Percentiles rank a stretch among this genome's conserved stretches.
These are phyloP conservation scores for Enteromius unitaeniatus DNA, from an alignment of 2,797 vertebrate genomes.

Conservation along the genomic window DNA sequence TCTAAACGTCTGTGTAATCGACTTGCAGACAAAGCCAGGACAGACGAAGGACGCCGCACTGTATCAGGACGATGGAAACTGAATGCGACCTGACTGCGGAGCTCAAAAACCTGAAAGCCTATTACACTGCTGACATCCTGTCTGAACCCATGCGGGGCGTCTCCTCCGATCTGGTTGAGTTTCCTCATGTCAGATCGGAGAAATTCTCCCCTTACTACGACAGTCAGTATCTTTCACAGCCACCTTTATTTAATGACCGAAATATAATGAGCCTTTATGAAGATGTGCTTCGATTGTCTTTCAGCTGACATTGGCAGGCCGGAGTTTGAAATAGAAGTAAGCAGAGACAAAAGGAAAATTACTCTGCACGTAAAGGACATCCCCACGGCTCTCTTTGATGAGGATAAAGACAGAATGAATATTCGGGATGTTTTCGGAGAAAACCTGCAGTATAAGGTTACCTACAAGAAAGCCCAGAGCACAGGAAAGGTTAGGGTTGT, in stretches of 20 bases:
- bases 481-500: slow-evolving; percentile 86
- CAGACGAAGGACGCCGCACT: slow-evolving; percentile 70
- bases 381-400: slow-evolving; percentile 71
- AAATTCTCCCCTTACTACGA: slow-evolving; percentile 85
- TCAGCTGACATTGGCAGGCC: slow-evolving; percentile 85
- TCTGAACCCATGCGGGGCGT: slow-evolving; percentile 58
- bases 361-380: slow-evolving; percentile 80
- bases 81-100: slow-evolving; percentile 85
- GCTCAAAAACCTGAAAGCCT: slow-evolving; percentile 69
- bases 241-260: background rate
- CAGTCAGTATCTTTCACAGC: slow-evolving; percentile 79
- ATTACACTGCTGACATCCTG: slow-evolving; percentile 81
- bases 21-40: slow-evolving; percentile 70
- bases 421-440: slow-evolving; percentile 84
- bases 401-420: slow-evolving; percentile 72
- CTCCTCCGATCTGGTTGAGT: slow-evolving; percentile 68
- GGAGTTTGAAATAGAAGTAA: slow-evolving; percentile 74
- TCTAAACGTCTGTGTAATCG: background rate
- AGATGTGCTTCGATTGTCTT: slow-evolving; percentile 22
- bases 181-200: slow-evolving; percentile 69
- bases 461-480: slow-evolving; percentile 84
- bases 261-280: background rate
- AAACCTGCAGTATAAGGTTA: slow-evolving; percentile 82
- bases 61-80: slow-evolving; percentile 71
- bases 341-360: slow-evolving; percentile 69